These are phyloP conservation scores for Pectinophora gossypiella DNA, from an alignment of 1,140 invertebrate species.

Conservation along the genomic window DNA sequence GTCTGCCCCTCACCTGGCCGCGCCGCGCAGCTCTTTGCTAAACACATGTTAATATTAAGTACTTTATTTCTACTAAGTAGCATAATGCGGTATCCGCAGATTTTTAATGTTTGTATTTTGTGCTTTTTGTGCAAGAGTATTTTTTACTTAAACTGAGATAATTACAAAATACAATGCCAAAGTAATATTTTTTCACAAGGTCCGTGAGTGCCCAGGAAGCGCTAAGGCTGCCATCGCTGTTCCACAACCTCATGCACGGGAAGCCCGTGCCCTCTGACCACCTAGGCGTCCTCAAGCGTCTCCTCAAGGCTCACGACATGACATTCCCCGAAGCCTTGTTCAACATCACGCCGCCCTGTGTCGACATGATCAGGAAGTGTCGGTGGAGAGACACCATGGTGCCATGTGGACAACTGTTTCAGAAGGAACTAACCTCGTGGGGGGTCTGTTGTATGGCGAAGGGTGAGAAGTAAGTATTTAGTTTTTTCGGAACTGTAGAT, in stretches of 20 bases:
- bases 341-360: background rate
- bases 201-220: too few relatives aligned
- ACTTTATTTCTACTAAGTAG: too few relatives aligned
- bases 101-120: too few relatives aligned
- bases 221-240: background rate
- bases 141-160: too few relatives aligned
- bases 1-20: background rate
- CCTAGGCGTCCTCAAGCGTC: background rate
- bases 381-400: conserved; percentile 32
- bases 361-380: conserved; percentile 19
- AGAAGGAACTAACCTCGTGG: conserved; percentile 37
- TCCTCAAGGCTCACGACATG: background rate
- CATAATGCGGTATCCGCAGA: too few relatives aligned
- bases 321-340: background rate
- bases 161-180: too few relatives aligned
- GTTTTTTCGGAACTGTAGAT: too few relatives aligned
- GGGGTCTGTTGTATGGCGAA: conserved; percentile 44
- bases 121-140: too few relatives aligned
- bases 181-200: too few relatives aligned
- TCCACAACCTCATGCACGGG: background rate
- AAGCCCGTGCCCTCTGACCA: background rate
- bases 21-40: background rate
- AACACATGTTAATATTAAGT: too few relatives aligned
- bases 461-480: background rate
- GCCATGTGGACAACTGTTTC: conserved; percentile 36